phyloP scores from a whole-genome alignment of 2,888 invertebrate species.

The Empis livida region DNA sequence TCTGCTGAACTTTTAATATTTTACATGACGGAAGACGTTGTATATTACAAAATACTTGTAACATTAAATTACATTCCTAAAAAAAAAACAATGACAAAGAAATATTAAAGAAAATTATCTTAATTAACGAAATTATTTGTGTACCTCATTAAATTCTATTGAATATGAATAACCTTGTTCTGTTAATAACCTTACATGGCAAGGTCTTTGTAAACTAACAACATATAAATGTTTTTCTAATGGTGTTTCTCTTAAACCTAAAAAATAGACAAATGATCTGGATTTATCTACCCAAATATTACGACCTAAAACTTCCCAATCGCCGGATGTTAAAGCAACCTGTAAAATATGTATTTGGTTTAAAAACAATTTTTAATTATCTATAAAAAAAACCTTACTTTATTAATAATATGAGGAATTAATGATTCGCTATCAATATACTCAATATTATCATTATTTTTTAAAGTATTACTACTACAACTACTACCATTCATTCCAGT shows the following conservation, averaged over 20 bases:
- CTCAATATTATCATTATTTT: conserved; percentile 15
- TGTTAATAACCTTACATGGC: conserved; percentile 63
- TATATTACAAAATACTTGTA: conserved; percentile 74
- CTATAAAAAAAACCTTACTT: conserved; percentile 25
- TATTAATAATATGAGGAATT: conserved; percentile 52
- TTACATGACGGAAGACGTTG: conserved; percentile 66
- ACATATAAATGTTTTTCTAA: conserved; percentile 88
- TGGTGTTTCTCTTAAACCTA: conserved; percentile 79
- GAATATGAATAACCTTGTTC: conserved; percentile 74
- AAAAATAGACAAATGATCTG: conserved; percentile 75
- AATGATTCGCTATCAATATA: conserved; percentile 24
- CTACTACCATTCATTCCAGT: conserved; percentile 37
- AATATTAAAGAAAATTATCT: conserved; percentile 4
- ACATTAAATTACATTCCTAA: conserved; percentile 65
- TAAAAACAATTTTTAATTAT: background rate
- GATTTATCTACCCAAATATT: conserved; percentile 78
- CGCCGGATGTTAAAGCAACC: conserved; percentile 69
- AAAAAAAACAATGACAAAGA: conserved; percentile 12
- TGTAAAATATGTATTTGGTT: conserved; percentile 7
- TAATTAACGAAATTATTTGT: no score
- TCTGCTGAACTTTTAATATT: conserved; percentile 56
- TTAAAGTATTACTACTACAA: conserved; percentile 30
- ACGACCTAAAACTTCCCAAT: conserved; percentile 84
- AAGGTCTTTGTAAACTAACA: conserved; percentile 57
- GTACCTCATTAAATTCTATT: conserved; percentile 64